Conservation (phyloP, 1,140 invertebrate genomes). For the Magallana angulata region DNA sequence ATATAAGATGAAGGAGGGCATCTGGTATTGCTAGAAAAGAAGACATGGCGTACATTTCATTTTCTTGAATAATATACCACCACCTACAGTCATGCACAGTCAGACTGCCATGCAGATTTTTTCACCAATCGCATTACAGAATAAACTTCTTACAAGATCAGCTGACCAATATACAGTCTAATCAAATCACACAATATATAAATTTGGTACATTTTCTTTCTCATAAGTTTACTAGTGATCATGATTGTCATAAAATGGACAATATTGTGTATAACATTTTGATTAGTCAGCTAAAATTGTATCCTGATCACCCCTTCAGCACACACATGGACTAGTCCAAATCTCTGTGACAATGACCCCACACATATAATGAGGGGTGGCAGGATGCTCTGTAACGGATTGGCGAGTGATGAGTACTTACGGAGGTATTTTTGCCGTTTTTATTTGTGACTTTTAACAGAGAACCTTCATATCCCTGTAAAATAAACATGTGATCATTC, state of each 20-base stretch:
- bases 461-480: constrained; percentile 91
- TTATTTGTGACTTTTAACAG: constrained; percentile 99
- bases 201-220: neutral
- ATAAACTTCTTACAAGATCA: neutral
- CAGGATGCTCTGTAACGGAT: constrained; percentile 14
- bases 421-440: constrained; percentile 99
- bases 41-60: neutral
- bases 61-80: neutral
- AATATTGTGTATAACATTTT: no score
- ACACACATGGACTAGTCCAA: neutral
- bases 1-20: neutral
- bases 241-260: no score
- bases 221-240: no score
- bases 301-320: neutral
- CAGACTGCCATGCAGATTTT: constrained; percentile 2
- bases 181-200: neutral
- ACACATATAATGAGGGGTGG: neutral
- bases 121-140: constrained; percentile 30
- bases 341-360: neutral
- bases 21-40: neutral
- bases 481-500: constrained; percentile 61
- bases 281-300: neutral
- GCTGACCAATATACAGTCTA: neutral
- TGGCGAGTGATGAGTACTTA: constrained; percentile 83
- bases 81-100: constrained; percentile 17